Evolutionary conservation across 1,140 invertebrate genomes (phyloP).

Genomic region (Drosophila melanica): DNA sequence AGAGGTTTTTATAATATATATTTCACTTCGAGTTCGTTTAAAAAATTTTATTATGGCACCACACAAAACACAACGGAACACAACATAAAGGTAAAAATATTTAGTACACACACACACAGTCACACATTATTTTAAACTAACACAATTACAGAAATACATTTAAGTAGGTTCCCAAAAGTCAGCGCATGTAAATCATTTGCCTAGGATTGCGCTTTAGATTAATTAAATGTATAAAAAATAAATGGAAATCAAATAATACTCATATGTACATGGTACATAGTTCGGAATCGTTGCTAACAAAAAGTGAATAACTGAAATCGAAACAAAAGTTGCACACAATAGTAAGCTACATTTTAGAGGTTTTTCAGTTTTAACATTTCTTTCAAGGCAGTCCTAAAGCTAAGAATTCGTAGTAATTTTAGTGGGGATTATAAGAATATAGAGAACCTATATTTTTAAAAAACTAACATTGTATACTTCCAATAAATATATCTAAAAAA

Average conservation of each 20-base stretch:
- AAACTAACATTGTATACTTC: too few species aligned
- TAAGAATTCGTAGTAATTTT: too few species aligned
- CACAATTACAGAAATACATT: slow-evolving; percentile 29
- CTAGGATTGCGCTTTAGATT: not conserved
- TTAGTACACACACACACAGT: slow-evolving; percentile 17
- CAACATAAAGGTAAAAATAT: slow-evolving; percentile 8
- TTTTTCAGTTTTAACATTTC: not conserved
- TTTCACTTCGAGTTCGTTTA: not conserved
- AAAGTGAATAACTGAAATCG: not conserved
- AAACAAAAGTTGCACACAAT: not conserved
- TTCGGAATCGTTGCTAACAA: not conserved
- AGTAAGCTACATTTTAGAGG: not conserved
- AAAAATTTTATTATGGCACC: slow-evolving; percentile 4
- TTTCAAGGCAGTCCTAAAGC: too few species aligned
- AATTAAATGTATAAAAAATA: not conserved
- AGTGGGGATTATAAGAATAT: too few species aligned
- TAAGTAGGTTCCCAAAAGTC: slow-evolving; percentile 17
- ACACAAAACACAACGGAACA: slow-evolving; percentile 1
- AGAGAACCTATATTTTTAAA: too few species aligned
- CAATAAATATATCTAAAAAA: too few species aligned
- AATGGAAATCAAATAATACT: slow-evolving; percentile 2
- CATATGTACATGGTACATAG: slow-evolving; percentile 21
- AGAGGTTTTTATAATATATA: not conserved
- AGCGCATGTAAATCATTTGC: slow-evolving; percentile 7
- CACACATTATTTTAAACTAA: slow-evolving; percentile 14